Evolutionary conservation across 2,113 vertebrate species (phyloP).

Genomic region (Gavialis gangeticus): DNA sequence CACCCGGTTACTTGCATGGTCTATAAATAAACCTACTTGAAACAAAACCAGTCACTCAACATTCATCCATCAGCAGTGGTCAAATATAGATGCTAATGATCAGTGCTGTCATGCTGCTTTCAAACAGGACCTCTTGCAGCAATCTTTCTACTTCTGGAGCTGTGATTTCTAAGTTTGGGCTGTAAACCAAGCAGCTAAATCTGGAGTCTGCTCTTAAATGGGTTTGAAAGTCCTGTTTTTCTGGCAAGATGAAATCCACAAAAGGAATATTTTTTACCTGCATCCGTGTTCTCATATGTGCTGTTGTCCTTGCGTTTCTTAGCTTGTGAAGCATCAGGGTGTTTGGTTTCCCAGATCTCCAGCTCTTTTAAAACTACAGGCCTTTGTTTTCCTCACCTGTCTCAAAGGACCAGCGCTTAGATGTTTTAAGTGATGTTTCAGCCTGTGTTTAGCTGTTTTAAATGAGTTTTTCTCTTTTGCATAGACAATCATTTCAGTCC

Average conservation of each 20-base stretch:
- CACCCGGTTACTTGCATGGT: constrained; percentile 6
- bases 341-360: neutral
- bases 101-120: neutral
- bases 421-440: neutral
- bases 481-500: neutral
- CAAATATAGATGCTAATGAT: neutral
- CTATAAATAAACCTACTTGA: neutral
- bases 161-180: neutral
- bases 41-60: neutral
- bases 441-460: neutral
- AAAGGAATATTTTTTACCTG: neutral
- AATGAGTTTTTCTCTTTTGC: accelerated
- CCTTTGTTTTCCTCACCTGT: neutral
- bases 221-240: neutral
- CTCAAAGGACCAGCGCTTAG: neutral
- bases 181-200: neutral
- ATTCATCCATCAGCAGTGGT: neutral
- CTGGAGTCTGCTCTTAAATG: neutral
- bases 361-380: neutral
- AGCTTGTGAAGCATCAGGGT: no score
- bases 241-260: neutral
- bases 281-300: accelerated
- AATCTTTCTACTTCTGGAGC: neutral
- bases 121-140: neutral
- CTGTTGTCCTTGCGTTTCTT: neutral